Conservation (phyloP, 2,797 vertebrate species). For the Hephaestus fuliginosus region DNA sequence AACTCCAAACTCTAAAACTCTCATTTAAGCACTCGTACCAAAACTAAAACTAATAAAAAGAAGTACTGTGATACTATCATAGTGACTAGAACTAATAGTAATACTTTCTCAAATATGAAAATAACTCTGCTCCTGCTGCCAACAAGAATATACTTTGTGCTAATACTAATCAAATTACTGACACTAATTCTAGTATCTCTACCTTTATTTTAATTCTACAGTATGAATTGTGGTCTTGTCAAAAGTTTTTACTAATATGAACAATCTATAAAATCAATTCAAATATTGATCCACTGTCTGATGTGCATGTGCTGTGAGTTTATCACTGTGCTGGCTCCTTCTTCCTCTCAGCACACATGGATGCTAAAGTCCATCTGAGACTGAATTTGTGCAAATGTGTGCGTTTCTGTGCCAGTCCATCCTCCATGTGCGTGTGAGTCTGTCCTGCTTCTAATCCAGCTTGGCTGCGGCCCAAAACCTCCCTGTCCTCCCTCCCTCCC, state of each 20-base stretch:
- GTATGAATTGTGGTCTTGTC: background rate
- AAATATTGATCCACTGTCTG: background rate
- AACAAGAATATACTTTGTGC: background rate
- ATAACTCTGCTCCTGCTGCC: background rate
- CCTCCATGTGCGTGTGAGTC: constrained; percentile 29
- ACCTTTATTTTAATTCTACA: background rate
- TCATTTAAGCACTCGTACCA: background rate
- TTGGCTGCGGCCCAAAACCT: constrained; percentile 77
- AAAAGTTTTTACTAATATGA: background rate
- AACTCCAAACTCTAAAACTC: background rate
- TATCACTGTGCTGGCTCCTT: too few species aligned
- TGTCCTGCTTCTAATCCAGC: constrained; percentile 64
- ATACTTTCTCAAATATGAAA: background rate
- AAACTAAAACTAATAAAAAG: background rate
- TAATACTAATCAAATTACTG: background rate
- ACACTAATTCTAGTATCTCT: background rate
- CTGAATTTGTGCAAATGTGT: background rate
- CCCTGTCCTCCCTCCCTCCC: constrained; percentile 41
- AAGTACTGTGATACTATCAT: background rate
- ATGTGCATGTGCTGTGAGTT: background rate
- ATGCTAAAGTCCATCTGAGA: background rate
- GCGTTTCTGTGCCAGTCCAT: background rate
- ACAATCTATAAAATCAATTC: background rate
- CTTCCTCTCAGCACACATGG: background rate
- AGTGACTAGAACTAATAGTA: background rate